A percentile compares a stretch with the other conserved stretches of the same genome.
Conservation (phyloP, 2,888 invertebrate species). For the Trachelus stipa region DNA sequence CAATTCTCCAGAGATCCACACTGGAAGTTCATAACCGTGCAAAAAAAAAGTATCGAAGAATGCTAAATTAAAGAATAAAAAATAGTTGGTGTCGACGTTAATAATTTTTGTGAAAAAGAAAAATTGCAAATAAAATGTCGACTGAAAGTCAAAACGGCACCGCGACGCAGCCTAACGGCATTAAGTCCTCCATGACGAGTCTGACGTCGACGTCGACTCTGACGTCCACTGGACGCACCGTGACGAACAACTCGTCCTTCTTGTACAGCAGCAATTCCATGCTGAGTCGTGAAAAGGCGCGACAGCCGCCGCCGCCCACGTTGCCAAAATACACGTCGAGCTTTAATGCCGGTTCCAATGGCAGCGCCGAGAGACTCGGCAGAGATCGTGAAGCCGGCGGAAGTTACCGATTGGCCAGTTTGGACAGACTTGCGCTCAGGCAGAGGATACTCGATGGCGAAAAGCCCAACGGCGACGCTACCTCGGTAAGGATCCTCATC, state of each 20-base stretch:
- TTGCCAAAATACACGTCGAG: constrained; percentile 84
- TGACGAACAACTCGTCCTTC: constrained; percentile 60
- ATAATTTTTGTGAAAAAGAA: neutral
- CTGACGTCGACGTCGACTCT: constrained; percentile 34
- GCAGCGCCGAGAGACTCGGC: constrained; percentile 70
- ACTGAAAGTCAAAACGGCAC: constrained; percentile 54
- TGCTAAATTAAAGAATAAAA: too few species aligned
- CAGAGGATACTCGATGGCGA: constrained; percentile 85
- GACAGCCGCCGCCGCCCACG: constrained; percentile 82
- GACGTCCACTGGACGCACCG: constrained; percentile 42
- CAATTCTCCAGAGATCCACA: too few species aligned
- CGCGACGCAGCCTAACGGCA: constrained; percentile 55
- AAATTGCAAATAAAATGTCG: constrained; percentile 35
- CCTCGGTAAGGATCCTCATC: constrained; percentile 52
- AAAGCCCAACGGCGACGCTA: constrained; percentile 66
- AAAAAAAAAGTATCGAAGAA: too few species aligned
- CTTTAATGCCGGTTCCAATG: constrained; percentile 78
- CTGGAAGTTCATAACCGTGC: too few species aligned
- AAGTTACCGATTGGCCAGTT: constrained; percentile 82
- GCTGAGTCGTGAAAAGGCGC: constrained; percentile 65
- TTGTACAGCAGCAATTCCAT: constrained; percentile 59
- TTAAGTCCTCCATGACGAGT: constrained; percentile 48
- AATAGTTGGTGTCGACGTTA: too few species aligned
- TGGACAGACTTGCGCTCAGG: constrained; percentile 84
- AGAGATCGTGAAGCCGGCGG: constrained; percentile 78